Conservation (phyloP, 2,113 vertebrate species). For the Dromas ardeola region DNA sequence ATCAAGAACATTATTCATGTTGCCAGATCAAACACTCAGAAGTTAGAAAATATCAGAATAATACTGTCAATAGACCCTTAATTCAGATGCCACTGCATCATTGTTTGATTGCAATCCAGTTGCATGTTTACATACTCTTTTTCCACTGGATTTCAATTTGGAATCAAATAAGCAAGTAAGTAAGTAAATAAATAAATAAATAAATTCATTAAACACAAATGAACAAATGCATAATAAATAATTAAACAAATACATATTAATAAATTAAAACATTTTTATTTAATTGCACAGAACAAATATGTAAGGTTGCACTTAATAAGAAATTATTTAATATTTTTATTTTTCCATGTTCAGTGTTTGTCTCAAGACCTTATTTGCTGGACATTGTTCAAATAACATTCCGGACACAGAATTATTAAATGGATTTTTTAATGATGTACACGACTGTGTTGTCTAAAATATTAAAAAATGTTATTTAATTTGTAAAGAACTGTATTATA, state of each 20-base stretch:
- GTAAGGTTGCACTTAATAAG: background rate
- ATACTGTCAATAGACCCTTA: background rate
- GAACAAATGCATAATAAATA: background rate
- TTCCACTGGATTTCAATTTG: background rate
- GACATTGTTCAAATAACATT: background rate
- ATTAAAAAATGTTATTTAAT: background rate
- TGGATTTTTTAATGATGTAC: background rate
- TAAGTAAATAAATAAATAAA: background rate
- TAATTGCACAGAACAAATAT: background rate
- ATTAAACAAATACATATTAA: background rate
- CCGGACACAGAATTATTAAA: background rate
- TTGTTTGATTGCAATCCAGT: background rate
- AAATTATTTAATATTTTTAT: background rate
- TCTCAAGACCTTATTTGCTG: background rate
- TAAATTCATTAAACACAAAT: background rate
- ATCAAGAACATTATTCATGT: background rate
- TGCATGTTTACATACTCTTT: background rate
- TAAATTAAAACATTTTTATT: background rate
- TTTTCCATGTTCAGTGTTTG: background rate
- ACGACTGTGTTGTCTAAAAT: background rate
- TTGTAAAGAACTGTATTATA: background rate
- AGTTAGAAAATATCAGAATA: background rate
- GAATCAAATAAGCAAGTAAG: background rate
- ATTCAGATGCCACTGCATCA: background rate
- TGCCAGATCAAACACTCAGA: background rate